Conservation (phyloP, 2,113 vertebrate genomes). For the Chloropsis hardwickii region DNA sequence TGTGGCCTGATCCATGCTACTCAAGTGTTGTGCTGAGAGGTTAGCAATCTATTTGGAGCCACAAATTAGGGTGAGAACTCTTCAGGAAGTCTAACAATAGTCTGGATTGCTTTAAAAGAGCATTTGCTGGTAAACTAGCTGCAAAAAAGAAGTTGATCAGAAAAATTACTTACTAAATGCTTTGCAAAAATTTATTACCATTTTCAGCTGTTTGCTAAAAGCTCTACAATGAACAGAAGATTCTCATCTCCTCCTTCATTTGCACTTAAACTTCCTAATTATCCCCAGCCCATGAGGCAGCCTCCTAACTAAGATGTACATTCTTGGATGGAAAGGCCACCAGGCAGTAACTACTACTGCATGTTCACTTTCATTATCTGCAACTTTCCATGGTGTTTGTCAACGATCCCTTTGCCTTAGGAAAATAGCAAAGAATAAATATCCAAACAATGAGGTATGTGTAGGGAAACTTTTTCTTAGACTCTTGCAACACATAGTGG, state of each 20-base stretch:
- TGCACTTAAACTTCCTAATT: conserved; percentile 13
- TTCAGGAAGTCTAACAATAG: neutral
- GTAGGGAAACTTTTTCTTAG: neutral
- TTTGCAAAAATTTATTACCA: neutral
- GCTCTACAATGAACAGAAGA: neutral
- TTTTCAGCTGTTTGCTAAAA: neutral
- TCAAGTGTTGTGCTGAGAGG: neutral
- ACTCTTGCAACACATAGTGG: neutral
- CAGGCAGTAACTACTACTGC: neutral
- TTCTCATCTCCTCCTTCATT: neutral
- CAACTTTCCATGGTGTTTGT: neutral
- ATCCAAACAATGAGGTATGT: neutral
- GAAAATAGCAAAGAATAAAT: too few relatives aligned
- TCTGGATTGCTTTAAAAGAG: neutral
- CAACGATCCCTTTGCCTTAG: neutral
- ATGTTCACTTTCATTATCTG: neutral
- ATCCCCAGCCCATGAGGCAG: neutral
- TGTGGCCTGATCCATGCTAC: neutral
- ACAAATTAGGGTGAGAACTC: neutral
- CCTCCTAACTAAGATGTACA: neutral
- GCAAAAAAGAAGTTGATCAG: neutral
- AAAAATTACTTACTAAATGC: neutral
- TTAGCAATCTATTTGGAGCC: neutral
- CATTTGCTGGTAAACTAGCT: neutral
- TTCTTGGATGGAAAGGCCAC: neutral